Percentiles rank a stretch among this genome's conserved stretches.
These are phyloP conservation scores for Bradypodion ventrale DNA, from an alignment of 2,797 vertebrate genomes.

Conservation along the genomic window DNA sequence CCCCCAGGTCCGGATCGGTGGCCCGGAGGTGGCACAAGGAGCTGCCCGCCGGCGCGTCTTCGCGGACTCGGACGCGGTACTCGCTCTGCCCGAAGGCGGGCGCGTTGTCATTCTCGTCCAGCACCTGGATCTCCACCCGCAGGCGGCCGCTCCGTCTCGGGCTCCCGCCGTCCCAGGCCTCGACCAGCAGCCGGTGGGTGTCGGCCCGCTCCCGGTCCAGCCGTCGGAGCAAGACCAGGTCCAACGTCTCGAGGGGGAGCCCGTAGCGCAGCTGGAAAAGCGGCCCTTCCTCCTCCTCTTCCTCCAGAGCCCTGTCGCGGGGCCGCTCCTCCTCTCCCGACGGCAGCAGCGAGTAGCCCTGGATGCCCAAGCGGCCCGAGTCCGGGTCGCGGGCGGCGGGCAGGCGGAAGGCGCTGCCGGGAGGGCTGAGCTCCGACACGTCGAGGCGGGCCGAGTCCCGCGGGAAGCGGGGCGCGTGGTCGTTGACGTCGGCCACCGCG, in stretches of 20 bases:
- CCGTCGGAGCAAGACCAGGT: conserved; percentile 80
- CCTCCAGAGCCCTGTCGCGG: conserved; percentile 35
- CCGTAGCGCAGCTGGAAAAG: conserved; percentile 51
- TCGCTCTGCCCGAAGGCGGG: conserved; percentile 84
- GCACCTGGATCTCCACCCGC: conserved; percentile 77
- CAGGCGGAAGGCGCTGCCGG: conserved; percentile 83
- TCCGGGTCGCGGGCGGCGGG: conserved; percentile 86
- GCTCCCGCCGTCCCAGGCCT: conserved; percentile 89
- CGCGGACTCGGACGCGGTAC: conserved; percentile 80
- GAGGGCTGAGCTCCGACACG: conserved; percentile 86
- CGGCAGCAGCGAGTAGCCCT: conserved; percentile 83
- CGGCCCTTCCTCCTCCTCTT: conserved; percentile 51
- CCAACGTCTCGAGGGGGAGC: conserved; percentile 70
- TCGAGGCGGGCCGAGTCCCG: conserved; percentile 73
- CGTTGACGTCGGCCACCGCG: conserved; percentile 87
- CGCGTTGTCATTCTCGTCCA: conserved; percentile 93
- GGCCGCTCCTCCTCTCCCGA: not conserved
- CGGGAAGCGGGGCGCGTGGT: conserved; percentile 85
- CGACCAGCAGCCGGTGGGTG: conserved; percentile 80
- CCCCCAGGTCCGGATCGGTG: conserved; percentile 83
- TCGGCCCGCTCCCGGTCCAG: conserved; percentile 84
- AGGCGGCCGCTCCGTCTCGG: conserved; percentile 81
- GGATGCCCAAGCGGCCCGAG: conserved; percentile 80
- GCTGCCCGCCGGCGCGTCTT: conserved; percentile 77
- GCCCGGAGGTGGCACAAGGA: conserved; percentile 84